Base-by-base conservation (phyloP, 1,140 invertebrate genomes). In the Diabrotica undecimpunctata region DNA sequence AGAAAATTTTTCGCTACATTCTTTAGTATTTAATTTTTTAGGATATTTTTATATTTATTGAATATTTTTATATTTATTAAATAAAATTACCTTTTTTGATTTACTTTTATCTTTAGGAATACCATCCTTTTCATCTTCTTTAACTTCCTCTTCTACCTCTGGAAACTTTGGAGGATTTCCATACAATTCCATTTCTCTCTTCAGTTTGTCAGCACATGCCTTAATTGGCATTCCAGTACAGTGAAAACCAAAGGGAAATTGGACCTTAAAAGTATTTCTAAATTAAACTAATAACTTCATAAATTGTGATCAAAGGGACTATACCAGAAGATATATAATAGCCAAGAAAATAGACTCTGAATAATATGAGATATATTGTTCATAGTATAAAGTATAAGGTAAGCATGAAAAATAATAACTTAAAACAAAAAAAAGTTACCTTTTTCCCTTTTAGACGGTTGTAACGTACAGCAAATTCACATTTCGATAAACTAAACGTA, bases 241-340 rank as follows among this genome's bases (percentile, higher is more conserved):
- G 80, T 99, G 98, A 73, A 99, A 94, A 9, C 95, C 97, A 85
- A 99, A 99, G 25, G 98, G 98, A 83, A 98, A 99, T 0, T 99
- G 81, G 38, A 91, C 92, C 59, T 61, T 13, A 7, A 46, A 8
- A 46, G 25, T 14, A 55, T 25, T 55, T 55, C 36, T 6, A 59
- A 7, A 14, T 41, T 41, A 39, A 11, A 57, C 12, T 2, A 53
- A 53, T 10, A 14, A 12, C n/a, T 12, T 6, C 25, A 25, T 25
- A 1, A 25, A 25, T 2, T 25, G 4, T 25, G 25, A 25, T 4
- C 25, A 25, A 25, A 25, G 1, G 25, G 4, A 25, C 25, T 25
- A 25, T 4, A 1, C 25, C 4, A 1, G 25, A 25, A 25, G 25
- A 25, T 4, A 25, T 2, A 25, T 25, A 25, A 25, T 25, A 25